Conservation (phyloP, 2,113 vertebrate genomes). For the Menura novaehollandiae region DNA sequence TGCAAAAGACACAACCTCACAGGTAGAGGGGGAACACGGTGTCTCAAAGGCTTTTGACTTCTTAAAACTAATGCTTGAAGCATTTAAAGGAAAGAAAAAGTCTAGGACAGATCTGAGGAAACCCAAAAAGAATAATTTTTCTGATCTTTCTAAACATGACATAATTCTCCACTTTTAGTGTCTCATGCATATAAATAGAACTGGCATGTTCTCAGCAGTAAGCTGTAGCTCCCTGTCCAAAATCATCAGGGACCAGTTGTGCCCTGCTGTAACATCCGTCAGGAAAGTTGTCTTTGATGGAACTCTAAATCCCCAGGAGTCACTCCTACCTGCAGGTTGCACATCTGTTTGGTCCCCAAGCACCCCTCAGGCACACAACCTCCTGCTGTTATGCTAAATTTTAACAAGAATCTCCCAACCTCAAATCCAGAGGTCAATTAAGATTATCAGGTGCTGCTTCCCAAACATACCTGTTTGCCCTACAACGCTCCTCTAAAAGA, state of each 20-base stretch:
- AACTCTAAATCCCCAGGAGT: background rate
- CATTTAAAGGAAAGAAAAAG: background rate
- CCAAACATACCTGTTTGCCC: conserved; percentile 55
- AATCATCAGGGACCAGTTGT: background rate
- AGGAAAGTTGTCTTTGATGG: background rate
- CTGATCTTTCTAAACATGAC: background rate
- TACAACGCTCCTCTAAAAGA: conserved; percentile 50
- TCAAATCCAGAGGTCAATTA: conserved; percentile 73
- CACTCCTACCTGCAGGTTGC: background rate
- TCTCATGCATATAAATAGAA: background rate
- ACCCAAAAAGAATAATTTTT: background rate
- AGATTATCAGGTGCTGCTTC: conserved; percentile 68
- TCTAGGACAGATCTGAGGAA: background rate
- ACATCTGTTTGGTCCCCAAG: conserved; percentile 35
- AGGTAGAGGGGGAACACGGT: background rate
- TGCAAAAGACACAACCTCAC: background rate
- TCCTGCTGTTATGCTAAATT: conserved; percentile 38
- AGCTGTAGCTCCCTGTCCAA: background rate
- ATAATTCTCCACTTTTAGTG: background rate
- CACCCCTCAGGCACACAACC: background rate
- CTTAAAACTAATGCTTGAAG: background rate
- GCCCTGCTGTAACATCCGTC: background rate
- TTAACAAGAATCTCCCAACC: conserved; percentile 46
- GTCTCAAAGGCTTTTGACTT: background rate
- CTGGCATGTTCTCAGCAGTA: background rate